phyloP scores from a whole-genome alignment of 2,797 vertebrate species.

The Mionectes olivaceus region DNA sequence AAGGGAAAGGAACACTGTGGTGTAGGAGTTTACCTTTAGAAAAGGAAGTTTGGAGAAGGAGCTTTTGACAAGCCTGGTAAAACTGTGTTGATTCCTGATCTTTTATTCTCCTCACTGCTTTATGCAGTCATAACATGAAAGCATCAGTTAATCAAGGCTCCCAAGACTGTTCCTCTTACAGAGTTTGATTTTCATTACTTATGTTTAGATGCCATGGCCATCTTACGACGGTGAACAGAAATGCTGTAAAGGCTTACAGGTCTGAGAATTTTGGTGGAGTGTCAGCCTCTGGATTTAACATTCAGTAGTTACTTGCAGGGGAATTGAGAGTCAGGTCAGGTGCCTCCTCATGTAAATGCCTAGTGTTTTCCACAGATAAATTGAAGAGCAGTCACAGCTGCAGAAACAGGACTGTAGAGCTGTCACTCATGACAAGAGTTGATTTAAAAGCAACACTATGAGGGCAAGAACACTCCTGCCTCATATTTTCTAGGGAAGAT shows the following conservation, averaged over 20 bases:
- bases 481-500: background rate
- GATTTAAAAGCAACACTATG: background rate
- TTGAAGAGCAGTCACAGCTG: background rate
- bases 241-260: background rate
- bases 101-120: conserved; percentile 31
- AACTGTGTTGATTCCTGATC: background rate
- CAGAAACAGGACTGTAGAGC: background rate
- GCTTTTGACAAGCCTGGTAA: background rate
- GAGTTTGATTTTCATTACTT: background rate
- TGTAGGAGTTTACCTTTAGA: background rate
- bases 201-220: background rate
- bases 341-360: background rate
- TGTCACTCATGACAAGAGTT: background rate
- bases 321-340: conserved; percentile 11
- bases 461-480: background rate
- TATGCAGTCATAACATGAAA: background rate
- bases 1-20: background rate
- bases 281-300: background rate
- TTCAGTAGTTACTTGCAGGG: background rate
- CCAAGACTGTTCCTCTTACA: background rate
- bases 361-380: background rate
- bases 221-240: background rate
- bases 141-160: background rate
- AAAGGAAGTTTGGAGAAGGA: background rate
- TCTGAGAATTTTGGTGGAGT: background rate